Evolutionary conservation across 2,888 invertebrate genomes (phyloP).

Genomic region (Tiliacea aurago): DNA sequence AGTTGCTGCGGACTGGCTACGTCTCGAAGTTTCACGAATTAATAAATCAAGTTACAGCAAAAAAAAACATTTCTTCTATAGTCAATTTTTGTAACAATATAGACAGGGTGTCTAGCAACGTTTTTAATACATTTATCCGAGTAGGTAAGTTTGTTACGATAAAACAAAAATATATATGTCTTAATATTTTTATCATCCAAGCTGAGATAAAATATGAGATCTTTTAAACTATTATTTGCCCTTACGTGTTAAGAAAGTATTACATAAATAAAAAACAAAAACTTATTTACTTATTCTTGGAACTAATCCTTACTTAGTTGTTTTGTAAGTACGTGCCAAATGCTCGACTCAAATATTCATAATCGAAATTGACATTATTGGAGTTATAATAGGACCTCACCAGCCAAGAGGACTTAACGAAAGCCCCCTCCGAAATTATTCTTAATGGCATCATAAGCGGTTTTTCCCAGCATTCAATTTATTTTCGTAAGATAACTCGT

Average conservation of each 20-base stretch:
- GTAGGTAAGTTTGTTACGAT: neutral
- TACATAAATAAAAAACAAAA: neutral
- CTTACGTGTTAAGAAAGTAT: constrained; percentile 1
- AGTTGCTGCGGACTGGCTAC: neutral
- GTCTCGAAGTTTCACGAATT: neutral
- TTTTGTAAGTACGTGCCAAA: constrained; percentile 33
- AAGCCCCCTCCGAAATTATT: constrained; percentile 71
- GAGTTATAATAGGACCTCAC: constrained; percentile 71
- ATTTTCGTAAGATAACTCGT: constrained; percentile 77
- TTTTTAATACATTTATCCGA: neutral
- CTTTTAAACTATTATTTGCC: constrained; percentile 11
- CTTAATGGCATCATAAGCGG: constrained; percentile 79
- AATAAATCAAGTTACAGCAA: constrained; percentile 16
- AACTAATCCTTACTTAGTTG: constrained; percentile 1
- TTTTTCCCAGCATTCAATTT: constrained; percentile 78
- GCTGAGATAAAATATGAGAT: neutral
- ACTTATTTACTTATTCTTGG: constrained; percentile 2
- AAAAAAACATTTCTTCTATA: constrained; percentile 13
- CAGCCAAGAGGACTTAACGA: constrained; percentile 70
- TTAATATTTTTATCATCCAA: constrained; percentile 14
- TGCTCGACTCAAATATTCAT: constrained; percentile 60
- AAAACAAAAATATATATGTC: constrained; percentile 7
- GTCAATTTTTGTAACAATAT: constrained; percentile 12
- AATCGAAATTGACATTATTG: constrained; percentile 73
- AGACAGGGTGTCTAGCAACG: constrained; percentile 12